Evolutionary conservation across 2,888 invertebrate species (phyloP).

Genomic region (Imbricaverruca yamaguchii): DNA sequence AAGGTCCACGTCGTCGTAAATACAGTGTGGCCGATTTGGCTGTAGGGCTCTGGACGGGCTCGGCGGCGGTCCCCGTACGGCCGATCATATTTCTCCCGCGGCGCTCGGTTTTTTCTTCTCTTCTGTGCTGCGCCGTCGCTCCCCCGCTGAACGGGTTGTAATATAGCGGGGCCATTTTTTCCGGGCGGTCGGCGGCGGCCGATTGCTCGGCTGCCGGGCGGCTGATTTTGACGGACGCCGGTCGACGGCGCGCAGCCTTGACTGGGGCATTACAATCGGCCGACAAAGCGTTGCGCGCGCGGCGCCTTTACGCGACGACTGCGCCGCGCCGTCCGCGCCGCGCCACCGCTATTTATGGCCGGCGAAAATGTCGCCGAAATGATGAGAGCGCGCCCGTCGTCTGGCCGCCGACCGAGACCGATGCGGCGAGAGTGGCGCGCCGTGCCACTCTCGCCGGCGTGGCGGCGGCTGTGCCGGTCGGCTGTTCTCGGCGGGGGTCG

Average conservation of each 20-base stretch:
- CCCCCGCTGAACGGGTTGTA: background rate
- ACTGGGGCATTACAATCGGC: background rate
- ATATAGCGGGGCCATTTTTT: conserved; percentile 1
- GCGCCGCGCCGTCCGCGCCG: background rate
- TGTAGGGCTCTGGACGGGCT: background rate
- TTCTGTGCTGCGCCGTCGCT: background rate
- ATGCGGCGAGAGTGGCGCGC: background rate
- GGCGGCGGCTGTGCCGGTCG: too few species aligned
- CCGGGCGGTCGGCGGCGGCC: background rate
- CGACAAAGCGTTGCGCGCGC: background rate
- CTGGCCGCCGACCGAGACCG: background rate
- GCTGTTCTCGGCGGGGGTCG: too few species aligned
- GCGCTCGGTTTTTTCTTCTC: background rate
- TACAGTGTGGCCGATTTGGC: background rate
- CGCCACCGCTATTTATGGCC: background rate
- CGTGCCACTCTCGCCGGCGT: too few species aligned
- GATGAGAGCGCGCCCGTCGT: background rate
- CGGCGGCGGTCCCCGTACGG: background rate
- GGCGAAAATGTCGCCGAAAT: conserved; percentile 16
- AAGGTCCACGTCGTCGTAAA: background rate
- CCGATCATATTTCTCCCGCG: conserved; percentile 1
- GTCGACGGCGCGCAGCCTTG: background rate
- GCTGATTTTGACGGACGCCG: background rate
- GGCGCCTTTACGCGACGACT: background rate
- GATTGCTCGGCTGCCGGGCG: too few species aligned